Percentiles rank a stretch among this genome's conserved stretches.
Conservation (phyloP, 2,113 vertebrate genomes). For the Apteryx mantelli region DNA sequence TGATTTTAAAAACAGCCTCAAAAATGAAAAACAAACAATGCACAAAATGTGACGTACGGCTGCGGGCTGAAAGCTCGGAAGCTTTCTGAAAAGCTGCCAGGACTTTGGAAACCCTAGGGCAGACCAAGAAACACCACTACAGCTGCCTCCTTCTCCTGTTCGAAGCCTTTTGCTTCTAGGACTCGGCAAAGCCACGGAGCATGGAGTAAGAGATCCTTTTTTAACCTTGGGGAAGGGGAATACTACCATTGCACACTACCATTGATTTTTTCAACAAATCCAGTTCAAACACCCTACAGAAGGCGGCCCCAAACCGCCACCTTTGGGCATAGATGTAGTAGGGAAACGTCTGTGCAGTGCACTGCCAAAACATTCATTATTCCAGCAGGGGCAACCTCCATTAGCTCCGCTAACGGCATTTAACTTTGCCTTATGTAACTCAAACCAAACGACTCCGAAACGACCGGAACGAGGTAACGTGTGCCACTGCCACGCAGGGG, state of each 20-base stretch:
- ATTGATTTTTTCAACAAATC: background rate
- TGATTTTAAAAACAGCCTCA: background rate
- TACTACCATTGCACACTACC: accelerated
- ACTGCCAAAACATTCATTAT: too few relatives aligned
- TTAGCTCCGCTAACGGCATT: too few relatives aligned
- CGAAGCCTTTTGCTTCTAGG: background rate
- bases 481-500: background rate
- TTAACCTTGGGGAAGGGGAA: background rate
- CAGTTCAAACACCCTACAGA: background rate
- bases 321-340: too few relatives aligned
- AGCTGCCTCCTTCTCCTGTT: background rate
- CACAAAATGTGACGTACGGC: background rate
- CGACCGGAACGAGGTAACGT: background rate
- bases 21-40: background rate
- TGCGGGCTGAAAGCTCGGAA: background rate
- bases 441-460: background rate
- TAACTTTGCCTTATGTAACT: background rate
- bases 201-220: background rate
- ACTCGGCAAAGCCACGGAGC: accelerated
- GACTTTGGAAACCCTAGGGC: background rate
- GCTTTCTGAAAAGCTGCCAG: background rate
- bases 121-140: background rate
- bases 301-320: background rate
- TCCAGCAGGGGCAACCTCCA: background rate
- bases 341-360: too few relatives aligned